Percentiles rank a stretch among this genome's conserved stretches.
Conservation (phyloP, 53 echinoderm and acorn worm species). For the Patiria pectinifera region DNA sequence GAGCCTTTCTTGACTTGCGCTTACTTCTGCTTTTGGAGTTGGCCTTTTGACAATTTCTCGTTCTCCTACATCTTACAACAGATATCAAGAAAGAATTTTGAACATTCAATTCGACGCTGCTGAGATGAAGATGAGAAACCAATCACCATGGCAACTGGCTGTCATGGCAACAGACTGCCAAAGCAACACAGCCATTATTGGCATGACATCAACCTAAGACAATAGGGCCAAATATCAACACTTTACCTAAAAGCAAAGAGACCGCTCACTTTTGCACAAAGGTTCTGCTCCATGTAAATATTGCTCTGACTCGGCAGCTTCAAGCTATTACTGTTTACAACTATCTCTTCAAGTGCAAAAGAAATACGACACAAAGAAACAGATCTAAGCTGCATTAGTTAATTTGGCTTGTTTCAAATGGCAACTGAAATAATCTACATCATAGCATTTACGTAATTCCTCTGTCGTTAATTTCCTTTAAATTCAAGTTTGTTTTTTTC, state of each 20-base stretch:
- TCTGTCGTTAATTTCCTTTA: too few species aligned
- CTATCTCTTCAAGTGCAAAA: too few species aligned
- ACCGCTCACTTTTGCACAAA: too few species aligned
- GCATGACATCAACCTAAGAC: not conserved
- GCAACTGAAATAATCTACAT: too few species aligned
- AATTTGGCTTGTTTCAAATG: too few species aligned
- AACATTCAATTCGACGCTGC: not conserved
- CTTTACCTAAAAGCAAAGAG: not conserved
- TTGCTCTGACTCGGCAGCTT: too few species aligned
- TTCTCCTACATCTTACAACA: not conserved
- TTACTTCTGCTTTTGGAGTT: not conserved
- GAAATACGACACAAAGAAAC: too few species aligned
- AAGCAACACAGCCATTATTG: not conserved
- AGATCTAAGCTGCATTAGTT: too few species aligned
- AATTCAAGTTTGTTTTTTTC: too few species aligned
- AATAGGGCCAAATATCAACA: not conserved
- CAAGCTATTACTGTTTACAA: too few species aligned
- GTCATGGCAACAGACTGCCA: not conserved
- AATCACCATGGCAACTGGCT: not conserved
- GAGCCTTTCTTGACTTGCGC: not conserved
- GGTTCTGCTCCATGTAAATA: too few species aligned
- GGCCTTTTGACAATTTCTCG: not conserved
- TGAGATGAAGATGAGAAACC: not conserved
- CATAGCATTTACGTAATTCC: too few species aligned
- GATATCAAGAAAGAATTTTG: constrained; percentile 43